phyloP scores from a whole-genome alignment of 2,797 vertebrate genomes.

The Chaunax sp. region DNA sequence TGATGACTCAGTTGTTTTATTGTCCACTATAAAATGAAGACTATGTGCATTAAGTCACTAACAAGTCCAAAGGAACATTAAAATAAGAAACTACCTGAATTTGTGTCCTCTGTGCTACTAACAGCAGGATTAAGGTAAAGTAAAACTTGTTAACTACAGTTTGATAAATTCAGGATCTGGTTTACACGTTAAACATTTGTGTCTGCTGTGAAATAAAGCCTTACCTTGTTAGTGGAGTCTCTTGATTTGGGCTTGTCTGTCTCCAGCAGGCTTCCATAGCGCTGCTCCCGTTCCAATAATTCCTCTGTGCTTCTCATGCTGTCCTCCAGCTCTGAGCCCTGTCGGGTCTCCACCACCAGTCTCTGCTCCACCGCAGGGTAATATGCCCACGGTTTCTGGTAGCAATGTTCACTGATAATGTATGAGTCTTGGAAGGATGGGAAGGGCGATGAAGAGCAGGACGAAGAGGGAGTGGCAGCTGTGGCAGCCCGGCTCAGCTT shows the following conservation, averaged over 20 bases:
- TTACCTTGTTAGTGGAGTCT: constrained; percentile 74
- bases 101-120: no score
- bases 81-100: no score
- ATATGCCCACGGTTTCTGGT: constrained; percentile 95
- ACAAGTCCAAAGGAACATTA: no score
- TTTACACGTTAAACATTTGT: neutral
- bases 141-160: no score
- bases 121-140: no score
- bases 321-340: constrained; percentile 89
- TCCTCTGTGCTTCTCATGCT: constrained; percentile 89
- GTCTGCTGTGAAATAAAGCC: neutral
- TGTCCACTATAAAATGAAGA: neutral
- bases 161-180: neutral
- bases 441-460: constrained; percentile 71
- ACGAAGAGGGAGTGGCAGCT: constrained; percentile 65
- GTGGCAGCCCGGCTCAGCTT: constrained; percentile 80
- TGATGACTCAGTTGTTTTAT: neutral
- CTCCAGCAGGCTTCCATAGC: constrained; percentile 79
- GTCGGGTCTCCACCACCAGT: constrained; percentile 92
- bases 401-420: constrained; percentile 97
- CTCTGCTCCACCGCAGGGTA: constrained; percentile 95
- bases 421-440: constrained; percentile 93
- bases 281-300: constrained; percentile 86
- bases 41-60: neutral
- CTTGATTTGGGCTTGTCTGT: constrained; percentile 74